phyloP scores from a whole-genome alignment of 2,113 vertebrate species.

The chimpanzee (Pan troglodytes) region NHGRI_mPanTro3-v2.1_pri NC_086015.1:103496001-103496500 shows the following conservation, averaged over 20 bases:
- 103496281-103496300: neutral
- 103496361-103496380: constrained; percentile 15
- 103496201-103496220: no score
- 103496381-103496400: neutral
- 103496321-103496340: neutral
- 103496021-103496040: constrained; percentile 25
- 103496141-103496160: no score
- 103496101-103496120: neutral
- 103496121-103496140: neutral
- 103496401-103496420: neutral
- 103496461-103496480: neutral
- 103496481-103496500: neutral
- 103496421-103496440: neutral
- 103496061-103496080: constrained; percentile 12
- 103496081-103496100: neutral
- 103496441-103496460: neutral
- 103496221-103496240: neutral
- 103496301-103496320: constrained; percentile 1
- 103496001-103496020: neutral
- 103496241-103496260: neutral
- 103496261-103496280: neutral
- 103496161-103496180: no score
- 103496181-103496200: no score
- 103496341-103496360: neutral
- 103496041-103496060: neutral